A percentile compares a stretch with the other conserved stretches of the same genome.
Conservation (phyloP, 2,113 vertebrate species). For the Stomatorhinus ivindoensis region DNA sequence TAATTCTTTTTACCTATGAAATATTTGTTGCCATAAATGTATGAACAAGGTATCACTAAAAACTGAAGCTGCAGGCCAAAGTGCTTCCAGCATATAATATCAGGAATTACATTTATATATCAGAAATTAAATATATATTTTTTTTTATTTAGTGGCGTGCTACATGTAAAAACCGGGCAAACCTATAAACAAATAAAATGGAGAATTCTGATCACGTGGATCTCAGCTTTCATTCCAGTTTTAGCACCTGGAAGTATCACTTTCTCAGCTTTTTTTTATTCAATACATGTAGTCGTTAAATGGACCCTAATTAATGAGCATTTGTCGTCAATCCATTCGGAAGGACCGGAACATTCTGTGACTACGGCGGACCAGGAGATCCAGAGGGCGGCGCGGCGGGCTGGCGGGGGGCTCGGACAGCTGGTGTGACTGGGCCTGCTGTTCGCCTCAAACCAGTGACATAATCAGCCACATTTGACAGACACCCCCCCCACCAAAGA, state of each 20-base stretch:
- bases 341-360: neutral
- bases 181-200: conserved; percentile 43
- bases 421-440: neutral
- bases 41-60: conserved; percentile 58
- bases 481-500: neutral
- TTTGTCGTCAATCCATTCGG: neutral
- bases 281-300: neutral
- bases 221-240: neutral
- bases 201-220: neutral
- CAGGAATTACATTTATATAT: conserved; percentile 49
- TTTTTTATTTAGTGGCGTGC: conserved; percentile 22
- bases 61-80: conserved; percentile 48
- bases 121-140: neutral
- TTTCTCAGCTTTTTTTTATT: neutral
- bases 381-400: neutral
- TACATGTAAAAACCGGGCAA: conserved; percentile 43
- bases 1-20: conserved; percentile 72
- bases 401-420: neutral
- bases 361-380: neutral
- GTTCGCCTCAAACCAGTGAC: neutral
- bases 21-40: conserved; percentile 56
- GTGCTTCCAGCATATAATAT: conserved; percentile 57
- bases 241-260: conserved; percentile 4
- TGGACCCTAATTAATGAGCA: neutral
- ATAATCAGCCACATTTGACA: neutral